These are phyloP conservation scores for Acridotheres tristis DNA, from an alignment of 2,797 vertebrate species.

Conservation along the genomic window DNA sequence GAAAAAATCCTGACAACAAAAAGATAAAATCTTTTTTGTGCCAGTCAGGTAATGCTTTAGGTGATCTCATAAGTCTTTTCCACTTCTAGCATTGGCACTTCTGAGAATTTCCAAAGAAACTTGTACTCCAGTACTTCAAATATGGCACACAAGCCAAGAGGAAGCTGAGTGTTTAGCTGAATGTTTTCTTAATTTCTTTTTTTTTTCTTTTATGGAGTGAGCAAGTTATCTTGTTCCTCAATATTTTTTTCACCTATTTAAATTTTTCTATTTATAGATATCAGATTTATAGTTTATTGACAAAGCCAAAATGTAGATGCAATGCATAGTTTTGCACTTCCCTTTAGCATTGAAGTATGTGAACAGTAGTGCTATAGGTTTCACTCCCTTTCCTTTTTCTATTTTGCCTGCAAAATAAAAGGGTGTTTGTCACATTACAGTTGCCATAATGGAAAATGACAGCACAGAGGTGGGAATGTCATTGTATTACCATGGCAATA, in stretches of 20 bases:
- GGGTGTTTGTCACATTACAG: background rate
- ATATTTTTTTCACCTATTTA: background rate
- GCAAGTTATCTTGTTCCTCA: background rate
- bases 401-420: background rate
- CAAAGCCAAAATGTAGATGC: background rate
- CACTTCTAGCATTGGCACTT: background rate
- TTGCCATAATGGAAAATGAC: constrained; percentile 24
- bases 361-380: background rate
- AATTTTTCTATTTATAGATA: background rate
- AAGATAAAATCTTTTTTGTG: background rate
- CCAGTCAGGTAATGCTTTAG: background rate
- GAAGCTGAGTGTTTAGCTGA: background rate
- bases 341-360: background rate
- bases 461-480: background rate
- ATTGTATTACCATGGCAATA: constrained; percentile 48
- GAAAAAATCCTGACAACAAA: background rate
- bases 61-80: background rate
- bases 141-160: background rate
- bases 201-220: background rate
- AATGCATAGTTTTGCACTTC: background rate
- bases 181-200: background rate
- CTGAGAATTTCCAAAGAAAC: constrained; percentile 20
- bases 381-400: background rate
- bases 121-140: background rate
- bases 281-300: background rate